These are phyloP conservation scores for Prostheceraeus crozeri DNA, from an alignment of 2,888 invertebrate species.

Conservation along the genomic window DNA sequence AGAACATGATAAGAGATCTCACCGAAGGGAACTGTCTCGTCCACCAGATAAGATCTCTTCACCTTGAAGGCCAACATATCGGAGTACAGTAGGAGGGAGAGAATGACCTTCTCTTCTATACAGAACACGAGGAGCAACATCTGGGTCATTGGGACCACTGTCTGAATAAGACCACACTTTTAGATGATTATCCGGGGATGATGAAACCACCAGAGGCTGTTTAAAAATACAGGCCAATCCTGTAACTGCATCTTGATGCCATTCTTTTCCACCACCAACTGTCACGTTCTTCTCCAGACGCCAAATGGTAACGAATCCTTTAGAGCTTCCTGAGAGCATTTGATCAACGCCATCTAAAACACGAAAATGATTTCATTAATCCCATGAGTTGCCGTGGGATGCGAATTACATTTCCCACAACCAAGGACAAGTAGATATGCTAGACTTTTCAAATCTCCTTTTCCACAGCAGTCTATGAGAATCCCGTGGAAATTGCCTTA, in stretches of 20 bases:
- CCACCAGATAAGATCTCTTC: slow-evolving; percentile 42
- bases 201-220: slow-evolving; percentile 81
- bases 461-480: no score
- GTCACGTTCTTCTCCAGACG: slow-evolving; percentile 66
- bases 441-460: no score
- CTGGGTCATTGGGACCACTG: slow-evolving; percentile 84
- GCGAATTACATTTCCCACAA: no score
- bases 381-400: no score
- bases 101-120: slow-evolving; percentile 71
- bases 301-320: slow-evolving; percentile 86
- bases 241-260: slow-evolving; percentile 69
- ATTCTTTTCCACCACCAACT: slow-evolving; percentile 70
- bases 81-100: slow-evolving; percentile 70
- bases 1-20: no score
- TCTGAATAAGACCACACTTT: slow-evolving; percentile 69
- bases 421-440: no score
- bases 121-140: slow-evolving; percentile 73
- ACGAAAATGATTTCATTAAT: no score
- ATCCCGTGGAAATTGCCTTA: no score
- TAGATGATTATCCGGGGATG: slow-evolving; percentile 83
- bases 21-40: slow-evolving; percentile 9
- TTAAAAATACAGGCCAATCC: slow-evolving; percentile 75
- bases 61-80: slow-evolving; percentile 82
- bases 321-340: background rate
- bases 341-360: no score